These are phyloP conservation scores for Uloborus plumipes DNA, from an alignment of 2,888 invertebrate species.

Conservation along the genomic window DNA sequence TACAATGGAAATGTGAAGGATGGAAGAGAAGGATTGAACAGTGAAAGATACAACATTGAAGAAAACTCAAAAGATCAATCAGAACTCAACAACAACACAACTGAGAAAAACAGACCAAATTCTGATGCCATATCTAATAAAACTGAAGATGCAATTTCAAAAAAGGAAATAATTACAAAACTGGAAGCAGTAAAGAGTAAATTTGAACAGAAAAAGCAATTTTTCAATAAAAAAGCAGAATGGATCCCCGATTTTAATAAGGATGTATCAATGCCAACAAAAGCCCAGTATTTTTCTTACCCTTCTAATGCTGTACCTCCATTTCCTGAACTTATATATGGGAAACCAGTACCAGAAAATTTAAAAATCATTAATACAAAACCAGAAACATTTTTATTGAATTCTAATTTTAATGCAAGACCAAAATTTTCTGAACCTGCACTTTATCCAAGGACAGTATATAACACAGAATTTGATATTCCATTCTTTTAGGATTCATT, in stretches of 20 bases:
- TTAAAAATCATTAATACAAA: not conserved
- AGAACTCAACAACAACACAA: not conserved
- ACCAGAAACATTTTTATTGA: constrained; percentile 2
- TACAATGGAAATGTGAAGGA: not conserved
- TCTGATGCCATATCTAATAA: not conserved
- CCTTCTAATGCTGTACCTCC: constrained; percentile 7
- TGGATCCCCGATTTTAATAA: not conserved
- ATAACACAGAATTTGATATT: constrained; percentile 20
- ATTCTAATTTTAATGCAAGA: not conserved
- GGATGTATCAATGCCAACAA: constrained; percentile 1
- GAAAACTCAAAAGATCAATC: not conserved
- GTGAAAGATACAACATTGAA: not conserved
- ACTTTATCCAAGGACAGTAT: constrained; percentile 32
- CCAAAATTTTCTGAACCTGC: constrained; percentile 21
- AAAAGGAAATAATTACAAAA: not conserved
- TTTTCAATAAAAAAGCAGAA: too few species aligned
- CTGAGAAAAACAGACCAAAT: not conserved
- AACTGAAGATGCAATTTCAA: not conserved
- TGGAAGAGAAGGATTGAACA: not conserved
- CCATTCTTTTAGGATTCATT: constrained; percentile 26
- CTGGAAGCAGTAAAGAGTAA: too few species aligned
- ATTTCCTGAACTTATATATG: constrained; percentile 26
- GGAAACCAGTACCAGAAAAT: not conserved
- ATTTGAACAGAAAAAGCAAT: too few species aligned
- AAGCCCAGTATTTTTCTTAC: constrained; percentile 17